phyloP scores from a whole-genome alignment of 2,888 invertebrate species.

The Xylocampa areola region DNA sequence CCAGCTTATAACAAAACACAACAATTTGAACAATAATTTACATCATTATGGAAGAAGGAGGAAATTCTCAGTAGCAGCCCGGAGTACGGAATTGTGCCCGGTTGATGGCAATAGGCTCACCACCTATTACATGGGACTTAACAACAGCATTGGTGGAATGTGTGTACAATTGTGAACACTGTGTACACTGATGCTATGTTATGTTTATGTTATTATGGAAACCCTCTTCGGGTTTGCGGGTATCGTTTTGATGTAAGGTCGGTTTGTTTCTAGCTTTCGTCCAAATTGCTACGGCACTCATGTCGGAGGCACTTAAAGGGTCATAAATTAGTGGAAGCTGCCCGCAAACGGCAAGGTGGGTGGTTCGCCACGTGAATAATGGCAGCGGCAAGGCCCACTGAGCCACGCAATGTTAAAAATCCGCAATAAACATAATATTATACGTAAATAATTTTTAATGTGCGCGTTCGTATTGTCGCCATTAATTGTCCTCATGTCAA shows the following conservation, averaged over 20 bases:
- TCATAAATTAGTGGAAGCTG: constrained; percentile 86
- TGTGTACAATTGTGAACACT: too few species aligned
- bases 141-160: too few species aligned
- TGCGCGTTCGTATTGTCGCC: constrained; percentile 23
- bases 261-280: constrained; percentile 74
- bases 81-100: too few species aligned
- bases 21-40: too few species aligned
- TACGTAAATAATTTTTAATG: constrained; percentile 44
- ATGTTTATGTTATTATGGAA: too few species aligned
- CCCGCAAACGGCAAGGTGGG: constrained; percentile 86
- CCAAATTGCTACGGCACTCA: constrained; percentile 75
- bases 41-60: too few species aligned
- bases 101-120: too few species aligned
- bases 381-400: constrained; percentile 75
- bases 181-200: too few species aligned
- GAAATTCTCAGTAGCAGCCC: too few species aligned
- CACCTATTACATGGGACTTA: too few species aligned
- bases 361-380: constrained; percentile 84
- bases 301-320: constrained; percentile 84
- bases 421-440: constrained; percentile 57
- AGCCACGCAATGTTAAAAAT: constrained; percentile 74
- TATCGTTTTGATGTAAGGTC: constrained; percentile 47
- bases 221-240: constrained; percentile 28
- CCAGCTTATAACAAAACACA: too few species aligned
- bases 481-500: constrained; percentile 51